These are phyloP conservation scores for Umimayanthus kanabou DNA, from an alignment of 92 coral and sea anemone species.

Conservation along the genomic window DNA sequence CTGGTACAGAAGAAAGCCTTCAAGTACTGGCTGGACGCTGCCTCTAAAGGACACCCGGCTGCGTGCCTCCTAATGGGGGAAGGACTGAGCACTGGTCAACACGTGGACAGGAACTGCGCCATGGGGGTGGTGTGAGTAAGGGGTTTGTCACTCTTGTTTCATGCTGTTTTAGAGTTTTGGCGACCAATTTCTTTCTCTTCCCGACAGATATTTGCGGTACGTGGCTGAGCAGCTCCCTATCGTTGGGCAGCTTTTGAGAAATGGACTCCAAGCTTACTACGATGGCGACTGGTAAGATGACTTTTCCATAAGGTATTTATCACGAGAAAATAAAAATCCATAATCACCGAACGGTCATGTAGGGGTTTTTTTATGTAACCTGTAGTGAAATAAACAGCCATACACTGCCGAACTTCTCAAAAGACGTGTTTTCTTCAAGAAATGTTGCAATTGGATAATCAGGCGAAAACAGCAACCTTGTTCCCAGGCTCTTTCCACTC, in stretches of 20 bases:
- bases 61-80: conserved; percentile 89
- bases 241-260: conserved; percentile 76
- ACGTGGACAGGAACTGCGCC: conserved; percentile 73
- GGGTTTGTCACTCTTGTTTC: neutral
- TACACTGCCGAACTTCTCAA: no score
- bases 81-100: conserved; percentile 77
- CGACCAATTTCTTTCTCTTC: neutral
- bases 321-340: no score
- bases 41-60: conserved; percentile 89
- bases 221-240: conserved; percentile 95
- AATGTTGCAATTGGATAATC: no score
- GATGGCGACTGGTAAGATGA: conserved; percentile 62
- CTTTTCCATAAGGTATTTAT: no score
- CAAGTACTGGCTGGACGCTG: conserved; percentile 83
- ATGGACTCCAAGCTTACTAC: conserved; percentile 83
- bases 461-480: no score
- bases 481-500: no score
- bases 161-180: neutral
- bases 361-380: no score
- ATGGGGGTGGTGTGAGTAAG: conserved; percentile 79
- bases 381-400: no score
- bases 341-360: no score
- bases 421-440: no score
- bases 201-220: conserved; percentile 71
- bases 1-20: conserved; percentile 62